Evolutionary conservation across 2,113 vertebrate genomes (phyloP).

Genomic region (Catagonus wagneri): DNA sequence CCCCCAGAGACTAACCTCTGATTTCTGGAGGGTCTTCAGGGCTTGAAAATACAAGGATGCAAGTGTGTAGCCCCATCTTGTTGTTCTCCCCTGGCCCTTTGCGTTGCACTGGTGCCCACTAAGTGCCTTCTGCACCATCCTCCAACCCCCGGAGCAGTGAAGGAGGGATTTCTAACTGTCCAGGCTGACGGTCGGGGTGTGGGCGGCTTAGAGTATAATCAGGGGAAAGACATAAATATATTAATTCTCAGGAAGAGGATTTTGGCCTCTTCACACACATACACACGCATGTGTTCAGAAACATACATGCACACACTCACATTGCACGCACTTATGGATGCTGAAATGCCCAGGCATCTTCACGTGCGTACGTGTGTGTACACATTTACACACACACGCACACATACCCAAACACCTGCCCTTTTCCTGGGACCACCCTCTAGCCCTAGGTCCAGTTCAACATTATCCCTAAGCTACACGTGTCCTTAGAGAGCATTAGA

Average conservation of each 20-base stretch:
- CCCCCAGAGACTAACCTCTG: rapidly evolving
- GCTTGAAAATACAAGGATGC: background rate
- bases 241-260: background rate
- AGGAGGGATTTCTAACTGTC: background rate
- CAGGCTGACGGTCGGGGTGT: too few relatives aligned
- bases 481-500: background rate
- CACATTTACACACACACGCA: background rate
- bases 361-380: rapidly evolving
- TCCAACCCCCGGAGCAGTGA: background rate
- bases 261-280: background rate
- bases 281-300: background rate
- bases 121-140: background rate
- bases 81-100: background rate
- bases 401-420: background rate
- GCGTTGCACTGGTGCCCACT: rapidly evolving
- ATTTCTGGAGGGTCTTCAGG: too few relatives aligned
- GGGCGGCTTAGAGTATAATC: too few relatives aligned
- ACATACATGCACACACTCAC: background rate
- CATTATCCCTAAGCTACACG: background rate
- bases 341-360: background rate
- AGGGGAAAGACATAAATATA: rapidly evolving
- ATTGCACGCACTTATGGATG: too few relatives aligned
- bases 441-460: background rate
- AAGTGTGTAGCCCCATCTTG: background rate
- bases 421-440: background rate